Percentiles rank a stretch among this genome's conserved stretches.
Evolutionary conservation across 23 tunicate species (phyloP).

Genomic region (Diplosoma virens): DNA sequence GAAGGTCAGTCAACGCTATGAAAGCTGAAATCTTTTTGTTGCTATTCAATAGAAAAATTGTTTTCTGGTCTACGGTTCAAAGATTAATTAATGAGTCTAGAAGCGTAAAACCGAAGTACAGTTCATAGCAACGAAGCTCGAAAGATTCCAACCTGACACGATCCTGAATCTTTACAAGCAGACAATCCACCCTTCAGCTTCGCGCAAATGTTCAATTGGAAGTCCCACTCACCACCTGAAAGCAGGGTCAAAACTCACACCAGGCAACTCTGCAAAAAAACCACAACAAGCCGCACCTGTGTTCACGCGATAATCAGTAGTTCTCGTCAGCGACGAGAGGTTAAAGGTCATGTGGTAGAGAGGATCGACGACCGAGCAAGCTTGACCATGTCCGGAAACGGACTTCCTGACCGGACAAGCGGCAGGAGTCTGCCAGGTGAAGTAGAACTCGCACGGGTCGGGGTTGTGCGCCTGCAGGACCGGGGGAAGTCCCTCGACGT

Average conservation of each 20-base stretch:
- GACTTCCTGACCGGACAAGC: conserved; percentile 52
- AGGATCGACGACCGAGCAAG: conserved; percentile 57
- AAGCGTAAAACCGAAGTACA: too few species aligned
- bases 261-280: too few species aligned
- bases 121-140: too few species aligned
- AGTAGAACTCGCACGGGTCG: conserved; percentile 58
- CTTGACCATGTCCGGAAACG: background rate
- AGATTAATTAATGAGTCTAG: too few species aligned
- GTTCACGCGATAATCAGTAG: conserved; percentile 24
- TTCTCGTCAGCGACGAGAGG: conserved; percentile 44
- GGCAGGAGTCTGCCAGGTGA: conserved; percentile 54
- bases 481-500: conserved; percentile 20
- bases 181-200: conserved; percentile 23
- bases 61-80: too few species aligned
- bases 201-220: conserved; percentile 34
- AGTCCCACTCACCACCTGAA: conserved; percentile 50
- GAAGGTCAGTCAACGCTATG: too few species aligned
- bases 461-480: conserved; percentile 32
- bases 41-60: too few species aligned
- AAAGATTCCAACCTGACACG: conserved; percentile 64
- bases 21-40: too few species aligned
- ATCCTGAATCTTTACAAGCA: conserved; percentile 23
- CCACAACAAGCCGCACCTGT: conserved; percentile 37
- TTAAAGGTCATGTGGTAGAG: conserved; percentile 75
- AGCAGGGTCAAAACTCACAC: background rate